A percentile compares a stretch with the other conserved stretches of the same genome.
Conservation (phyloP, 1,140 invertebrate genomes). For the Apis laboriosa region DNA sequence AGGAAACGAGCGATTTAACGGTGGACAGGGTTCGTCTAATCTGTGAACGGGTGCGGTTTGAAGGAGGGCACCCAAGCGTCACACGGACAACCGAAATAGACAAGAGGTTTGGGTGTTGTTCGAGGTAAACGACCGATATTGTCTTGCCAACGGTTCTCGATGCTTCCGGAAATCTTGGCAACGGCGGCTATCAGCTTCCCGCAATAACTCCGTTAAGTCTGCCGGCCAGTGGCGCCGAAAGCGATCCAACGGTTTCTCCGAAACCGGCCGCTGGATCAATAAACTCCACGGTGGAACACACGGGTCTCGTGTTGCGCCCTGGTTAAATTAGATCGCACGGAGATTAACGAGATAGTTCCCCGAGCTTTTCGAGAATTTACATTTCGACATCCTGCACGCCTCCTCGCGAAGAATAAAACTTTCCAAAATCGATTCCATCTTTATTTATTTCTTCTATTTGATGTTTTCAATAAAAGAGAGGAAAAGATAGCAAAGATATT, state of each 20-base stretch:
- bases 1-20: conserved; percentile 1
- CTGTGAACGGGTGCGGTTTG: conserved; percentile 12
- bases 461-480: too few species aligned
- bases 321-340: conserved; percentile 12
- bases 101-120: conserved; percentile 38
- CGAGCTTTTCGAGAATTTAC: too few species aligned
- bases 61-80: neutral
- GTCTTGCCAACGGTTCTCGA: conserved; percentile 39
- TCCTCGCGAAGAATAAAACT: too few species aligned
- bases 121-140: conserved; percentile 62
- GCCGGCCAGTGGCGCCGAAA: conserved; percentile 22
- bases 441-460: too few species aligned
- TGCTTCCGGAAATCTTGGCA: conserved; percentile 59
- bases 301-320: neutral
- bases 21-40: conserved; percentile 3
- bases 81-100: conserved; percentile 52
- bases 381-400: too few species aligned
- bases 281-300: neutral
- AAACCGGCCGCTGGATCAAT: conserved; percentile 31
- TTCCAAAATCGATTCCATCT: too few species aligned
- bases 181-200: conserved; percentile 31
- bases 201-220: conserved; percentile 52
- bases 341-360: neutral
- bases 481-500: too few species aligned
- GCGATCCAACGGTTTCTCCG: conserved; percentile 12